Percentiles rank a stretch among this genome's conserved stretches.
phyloP scores from a whole-genome alignment of 2,888 invertebrate genomes.

The Ormyrus rosae region DNA sequence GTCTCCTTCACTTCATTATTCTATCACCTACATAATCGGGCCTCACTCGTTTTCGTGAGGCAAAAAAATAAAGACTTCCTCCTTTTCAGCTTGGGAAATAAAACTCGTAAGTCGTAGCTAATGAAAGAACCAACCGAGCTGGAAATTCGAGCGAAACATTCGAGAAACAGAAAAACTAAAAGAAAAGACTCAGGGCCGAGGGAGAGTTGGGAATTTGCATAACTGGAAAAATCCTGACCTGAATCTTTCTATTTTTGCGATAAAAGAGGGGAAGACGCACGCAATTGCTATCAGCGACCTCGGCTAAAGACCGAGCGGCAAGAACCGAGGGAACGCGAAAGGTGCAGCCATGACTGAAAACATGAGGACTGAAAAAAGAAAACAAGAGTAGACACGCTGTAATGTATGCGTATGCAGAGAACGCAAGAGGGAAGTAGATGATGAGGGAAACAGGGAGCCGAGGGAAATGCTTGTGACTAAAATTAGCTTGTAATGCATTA shows the following conservation, averaged over 20 bases:
- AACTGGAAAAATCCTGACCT: conserved; percentile 49
- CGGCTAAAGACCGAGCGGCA: background rate
- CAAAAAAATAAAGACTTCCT: conserved; percentile 1
- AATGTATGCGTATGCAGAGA: background rate
- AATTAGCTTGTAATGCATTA: too few relatives aligned
- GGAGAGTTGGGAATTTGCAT: conserved; percentile 41
- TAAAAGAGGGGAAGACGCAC: conserved; percentile 19
- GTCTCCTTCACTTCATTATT: conserved; percentile 52
- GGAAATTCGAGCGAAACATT: background rate
- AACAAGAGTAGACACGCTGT: background rate
- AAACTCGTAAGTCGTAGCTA: conserved; percentile 15
- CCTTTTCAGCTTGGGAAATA: background rate
- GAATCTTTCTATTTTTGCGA: conserved; percentile 27
- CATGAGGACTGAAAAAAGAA: background rate
- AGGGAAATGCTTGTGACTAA: too few relatives aligned
- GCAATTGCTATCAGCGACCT: conserved; percentile 3
- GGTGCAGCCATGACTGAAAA: background rate
- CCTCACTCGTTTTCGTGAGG: conserved; percentile 21
- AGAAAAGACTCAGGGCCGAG: conserved; percentile 25
- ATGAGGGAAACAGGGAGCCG: conserved; percentile 1
- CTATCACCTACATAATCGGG: conserved; percentile 49
- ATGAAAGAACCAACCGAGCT: background rate
- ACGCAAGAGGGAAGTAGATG: background rate
- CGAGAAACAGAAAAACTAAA: conserved; percentile 17
- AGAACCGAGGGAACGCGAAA: conserved; percentile 15